Evolutionary conservation across 2,888 invertebrate species (phyloP).

Genomic region (Blastobasis adustella): DNA sequence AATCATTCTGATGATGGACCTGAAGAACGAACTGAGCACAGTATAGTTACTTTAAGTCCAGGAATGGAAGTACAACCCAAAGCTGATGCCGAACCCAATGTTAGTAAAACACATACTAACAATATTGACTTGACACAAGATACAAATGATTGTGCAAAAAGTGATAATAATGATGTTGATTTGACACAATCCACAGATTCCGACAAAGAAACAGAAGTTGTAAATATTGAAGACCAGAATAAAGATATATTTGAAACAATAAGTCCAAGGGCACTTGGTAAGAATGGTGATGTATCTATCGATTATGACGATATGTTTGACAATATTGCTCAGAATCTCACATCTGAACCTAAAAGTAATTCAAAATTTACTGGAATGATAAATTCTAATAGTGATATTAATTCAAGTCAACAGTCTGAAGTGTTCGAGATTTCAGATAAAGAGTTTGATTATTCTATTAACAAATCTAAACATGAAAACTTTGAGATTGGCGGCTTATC

Average conservation of each 20-base stretch:
- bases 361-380: constrained; percentile 2
- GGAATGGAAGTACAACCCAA: background rate
- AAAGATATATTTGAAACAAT: constrained; percentile 9
- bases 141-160: constrained; percentile 8
- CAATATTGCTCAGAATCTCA: constrained; percentile 9
- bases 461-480: constrained; percentile 36
- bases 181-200: constrained; percentile 41
- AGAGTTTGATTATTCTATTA: constrained; percentile 78
- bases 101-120: constrained; percentile 4
- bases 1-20: constrained; percentile 30
- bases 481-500: constrained; percentile 37
- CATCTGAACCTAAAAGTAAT: constrained; percentile 1
- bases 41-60: background rate
- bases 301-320: constrained; percentile 53
- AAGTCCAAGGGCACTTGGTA: constrained; percentile 25
- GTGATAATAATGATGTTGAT: constrained; percentile 27
- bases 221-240: background rate
- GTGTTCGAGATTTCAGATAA: constrained; percentile 70
- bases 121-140: constrained; percentile 25
- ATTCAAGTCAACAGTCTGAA: constrained; percentile 35
- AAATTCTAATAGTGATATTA: constrained; percentile 13
- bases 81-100: background rate
- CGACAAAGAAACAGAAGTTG: constrained; percentile 12
- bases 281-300: constrained; percentile 43
- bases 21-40: constrained; percentile 1